Conservation (phyloP, 2,888 invertebrate genomes). For the Sclerodermus sp. region DNA sequence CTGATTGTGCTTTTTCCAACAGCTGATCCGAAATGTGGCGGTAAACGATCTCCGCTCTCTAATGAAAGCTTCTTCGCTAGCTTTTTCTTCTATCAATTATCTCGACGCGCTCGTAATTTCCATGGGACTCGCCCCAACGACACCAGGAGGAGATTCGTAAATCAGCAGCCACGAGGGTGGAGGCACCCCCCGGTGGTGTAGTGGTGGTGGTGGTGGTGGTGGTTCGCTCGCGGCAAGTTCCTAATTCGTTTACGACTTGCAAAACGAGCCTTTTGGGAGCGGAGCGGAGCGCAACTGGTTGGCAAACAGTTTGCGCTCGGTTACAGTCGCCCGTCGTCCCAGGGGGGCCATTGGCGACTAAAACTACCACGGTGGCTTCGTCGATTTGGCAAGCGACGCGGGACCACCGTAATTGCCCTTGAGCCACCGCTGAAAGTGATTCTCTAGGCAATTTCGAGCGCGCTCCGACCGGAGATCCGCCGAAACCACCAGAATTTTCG, state of each 20-base stretch:
- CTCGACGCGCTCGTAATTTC: no score
- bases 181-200: background rate
- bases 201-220: no score
- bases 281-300: constrained; percentile 44
- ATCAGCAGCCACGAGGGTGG: background rate
- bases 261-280: constrained; percentile 50
- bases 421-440: background rate
- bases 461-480: no score
- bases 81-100: no score
- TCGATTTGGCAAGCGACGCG: background rate
- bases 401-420: background rate
- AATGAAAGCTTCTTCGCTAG: no score
- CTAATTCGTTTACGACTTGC: constrained; percentile 42
- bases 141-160: background rate
- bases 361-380: constrained; percentile 18
- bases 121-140: no score
- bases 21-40: no score
- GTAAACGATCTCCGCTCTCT: no score
- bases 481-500: constrained; percentile 8
- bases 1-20: no score
- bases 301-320: constrained; percentile 43
- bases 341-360: constrained; percentile 23
- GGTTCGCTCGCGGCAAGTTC: constrained; percentile 15
- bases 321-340: constrained; percentile 26
- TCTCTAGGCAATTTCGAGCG: no score